phyloP scores from a whole-genome alignment of 2,888 invertebrate genomes.

The Alviniconcha strummeri region DNA sequence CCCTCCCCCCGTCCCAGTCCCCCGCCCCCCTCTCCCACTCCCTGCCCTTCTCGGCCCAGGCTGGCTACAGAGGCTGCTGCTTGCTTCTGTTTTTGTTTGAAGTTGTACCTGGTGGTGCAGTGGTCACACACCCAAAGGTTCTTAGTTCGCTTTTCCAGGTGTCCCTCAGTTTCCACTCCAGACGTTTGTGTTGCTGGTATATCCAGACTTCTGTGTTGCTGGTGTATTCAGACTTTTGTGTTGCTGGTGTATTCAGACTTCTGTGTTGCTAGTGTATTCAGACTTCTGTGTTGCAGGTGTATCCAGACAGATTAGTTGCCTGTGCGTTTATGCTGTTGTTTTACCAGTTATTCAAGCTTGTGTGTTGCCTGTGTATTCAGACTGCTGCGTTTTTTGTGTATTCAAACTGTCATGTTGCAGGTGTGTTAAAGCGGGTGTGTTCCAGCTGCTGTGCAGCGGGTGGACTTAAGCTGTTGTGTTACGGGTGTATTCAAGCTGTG shows the following conservation, averaged over 20 bases:
- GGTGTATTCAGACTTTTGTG: background rate
- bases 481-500: background rate
- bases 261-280: background rate
- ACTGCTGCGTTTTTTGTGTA: background rate
- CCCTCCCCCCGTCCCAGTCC: too few relatives aligned
- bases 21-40: too few relatives aligned
- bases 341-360: background rate
- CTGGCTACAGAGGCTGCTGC: too few relatives aligned
- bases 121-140: too few relatives aligned
- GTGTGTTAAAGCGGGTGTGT: background rate
- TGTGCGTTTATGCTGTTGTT: background rate
- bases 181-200: too few relatives aligned
- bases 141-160: too few relatives aligned
- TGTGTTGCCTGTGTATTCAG: background rate
- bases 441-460: background rate
- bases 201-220: too few relatives aligned
- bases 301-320: background rate
- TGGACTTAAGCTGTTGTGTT: background rate
- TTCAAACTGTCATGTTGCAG: background rate
- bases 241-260: background rate
- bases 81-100: too few relatives aligned
- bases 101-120: too few relatives aligned
- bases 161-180: too few relatives aligned
- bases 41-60: too few relatives aligned
- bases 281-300: background rate